phyloP scores from a whole-genome alignment of 2,888 invertebrate genomes.

The Aporophyla lueneburgensis region DNA sequence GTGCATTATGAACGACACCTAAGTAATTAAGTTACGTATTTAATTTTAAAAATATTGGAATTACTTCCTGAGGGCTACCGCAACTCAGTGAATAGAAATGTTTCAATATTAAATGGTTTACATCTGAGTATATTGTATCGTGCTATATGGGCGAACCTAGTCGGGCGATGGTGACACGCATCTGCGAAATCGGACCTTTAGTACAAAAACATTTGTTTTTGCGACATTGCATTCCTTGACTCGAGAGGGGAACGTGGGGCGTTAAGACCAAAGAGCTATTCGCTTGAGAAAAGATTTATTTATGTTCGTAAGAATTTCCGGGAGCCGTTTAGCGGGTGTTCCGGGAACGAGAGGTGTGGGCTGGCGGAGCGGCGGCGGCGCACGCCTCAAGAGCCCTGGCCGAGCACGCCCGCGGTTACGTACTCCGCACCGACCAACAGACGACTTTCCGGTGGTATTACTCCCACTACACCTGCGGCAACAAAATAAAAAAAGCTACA shows the following conservation, averaged over 20 bases:
- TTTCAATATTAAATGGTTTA: constrained; percentile 75
- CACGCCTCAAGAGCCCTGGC: constrained; percentile 87
- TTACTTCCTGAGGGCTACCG: constrained; percentile 90
- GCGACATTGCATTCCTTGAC: constrained; percentile 90
- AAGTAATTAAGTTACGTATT: constrained; percentile 79
- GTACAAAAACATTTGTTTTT: constrained; percentile 77
- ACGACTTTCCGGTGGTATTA: constrained; percentile 92
- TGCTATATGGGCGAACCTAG: constrained; percentile 90
- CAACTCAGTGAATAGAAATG: constrained; percentile 73
- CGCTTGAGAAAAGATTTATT: constrained; percentile 88
- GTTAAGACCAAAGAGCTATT: constrained; percentile 87
- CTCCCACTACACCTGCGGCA: constrained; percentile 92
- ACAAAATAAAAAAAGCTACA: constrained; percentile 90
- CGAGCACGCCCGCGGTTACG: constrained; percentile 89
- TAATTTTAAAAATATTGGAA: constrained; percentile 81
- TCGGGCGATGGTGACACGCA: constrained; percentile 86
- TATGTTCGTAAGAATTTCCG: constrained; percentile 85
- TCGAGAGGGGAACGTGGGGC: constrained; percentile 79
- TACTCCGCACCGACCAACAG: constrained; percentile 92
- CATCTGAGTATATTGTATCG: constrained; percentile 80
- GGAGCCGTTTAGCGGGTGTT: constrained; percentile 86
- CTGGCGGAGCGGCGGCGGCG: constrained; percentile 70
- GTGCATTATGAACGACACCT: constrained; percentile 80
- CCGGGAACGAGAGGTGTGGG: constrained; percentile 81
- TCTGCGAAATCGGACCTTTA: constrained; percentile 85